A percentile compares a stretch with the other conserved stretches of the same genome.
phyloP scores from a whole-genome alignment of 2,113 vertebrate genomes.

The Athene noctua region DNA sequence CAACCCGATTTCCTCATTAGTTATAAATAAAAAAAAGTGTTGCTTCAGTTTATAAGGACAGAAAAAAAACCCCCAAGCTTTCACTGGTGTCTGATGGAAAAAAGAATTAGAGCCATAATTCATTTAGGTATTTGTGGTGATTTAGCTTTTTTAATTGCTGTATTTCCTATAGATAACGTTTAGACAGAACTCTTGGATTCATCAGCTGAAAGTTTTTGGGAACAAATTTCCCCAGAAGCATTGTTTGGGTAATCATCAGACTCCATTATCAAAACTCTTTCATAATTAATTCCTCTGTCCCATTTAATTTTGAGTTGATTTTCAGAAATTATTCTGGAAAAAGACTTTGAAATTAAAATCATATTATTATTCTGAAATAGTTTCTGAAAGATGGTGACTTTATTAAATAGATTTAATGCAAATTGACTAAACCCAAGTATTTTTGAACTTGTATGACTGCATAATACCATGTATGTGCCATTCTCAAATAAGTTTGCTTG shows the following conservation, averaged over 20 bases:
- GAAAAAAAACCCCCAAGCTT: background rate
- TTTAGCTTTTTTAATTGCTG: background rate
- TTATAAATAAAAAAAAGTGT: background rate
- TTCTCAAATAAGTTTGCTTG: background rate
- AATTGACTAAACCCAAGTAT: background rate
- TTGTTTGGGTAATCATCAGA: conserved; percentile 6
- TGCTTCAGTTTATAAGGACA: background rate
- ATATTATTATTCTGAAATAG: background rate
- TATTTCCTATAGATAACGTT: background rate
- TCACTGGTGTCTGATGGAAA: background rate
- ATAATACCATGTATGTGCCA: background rate
- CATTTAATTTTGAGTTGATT: background rate
- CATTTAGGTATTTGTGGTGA: background rate
- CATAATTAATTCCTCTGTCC: background rate
- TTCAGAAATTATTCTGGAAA: background rate
- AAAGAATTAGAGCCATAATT: background rate
- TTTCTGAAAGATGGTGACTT: background rate
- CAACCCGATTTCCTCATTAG: background rate
- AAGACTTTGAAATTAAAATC: background rate
- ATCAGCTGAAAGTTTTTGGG: conserved; percentile 10
- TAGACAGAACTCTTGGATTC: background rate
- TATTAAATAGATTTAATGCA: background rate
- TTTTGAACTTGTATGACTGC: background rate
- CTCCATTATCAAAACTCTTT: background rate
- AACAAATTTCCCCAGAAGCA: background rate